Evolutionary conservation across 2,888 invertebrate species (phyloP).

Genomic region (Chelonus formosanus): DNA sequence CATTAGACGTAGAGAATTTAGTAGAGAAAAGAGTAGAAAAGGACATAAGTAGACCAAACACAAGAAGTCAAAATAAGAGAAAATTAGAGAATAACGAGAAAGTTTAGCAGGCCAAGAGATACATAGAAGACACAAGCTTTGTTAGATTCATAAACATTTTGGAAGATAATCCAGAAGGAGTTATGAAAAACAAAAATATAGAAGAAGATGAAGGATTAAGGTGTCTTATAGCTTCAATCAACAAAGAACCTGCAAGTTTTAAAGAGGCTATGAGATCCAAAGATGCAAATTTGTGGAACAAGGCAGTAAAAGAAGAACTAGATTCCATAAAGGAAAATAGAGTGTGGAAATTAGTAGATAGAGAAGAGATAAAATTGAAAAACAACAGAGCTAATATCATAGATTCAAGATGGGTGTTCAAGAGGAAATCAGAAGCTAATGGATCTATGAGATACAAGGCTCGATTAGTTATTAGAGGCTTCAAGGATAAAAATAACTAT

Average conservation of each 20-base stretch:
- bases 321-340: conserved; percentile 35
- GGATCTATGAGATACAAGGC: conserved; percentile 29
- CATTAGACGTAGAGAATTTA: neutral
- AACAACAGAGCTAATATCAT: conserved; percentile 33
- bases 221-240: conserved; percentile 25
- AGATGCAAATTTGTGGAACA: conserved; percentile 19
- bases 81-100: conserved; percentile 6
- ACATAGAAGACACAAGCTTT: conserved; percentile 18
- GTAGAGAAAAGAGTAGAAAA: neutral
- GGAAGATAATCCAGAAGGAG: neutral
- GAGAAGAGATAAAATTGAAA: conserved; percentile 15
- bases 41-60: conserved; percentile 29
- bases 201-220: conserved; percentile 8
- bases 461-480: conserved; percentile 33
- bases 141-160: neutral
- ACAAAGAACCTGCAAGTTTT: conserved; percentile 31
- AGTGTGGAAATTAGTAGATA: conserved; percentile 34
- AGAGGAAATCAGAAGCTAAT: neutral
- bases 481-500: conserved; percentile 34
- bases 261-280: conserved; percentile 31
- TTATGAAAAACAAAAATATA: neutral
- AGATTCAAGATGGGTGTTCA: conserved; percentile 39
- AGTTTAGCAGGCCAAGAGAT: neutral
- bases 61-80: conserved; percentile 26
- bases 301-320: conserved; percentile 35